These are phyloP conservation scores for Pelochelys cantorii DNA, from an alignment of 2,797 vertebrate genomes.

Conservation along the genomic window DNA sequence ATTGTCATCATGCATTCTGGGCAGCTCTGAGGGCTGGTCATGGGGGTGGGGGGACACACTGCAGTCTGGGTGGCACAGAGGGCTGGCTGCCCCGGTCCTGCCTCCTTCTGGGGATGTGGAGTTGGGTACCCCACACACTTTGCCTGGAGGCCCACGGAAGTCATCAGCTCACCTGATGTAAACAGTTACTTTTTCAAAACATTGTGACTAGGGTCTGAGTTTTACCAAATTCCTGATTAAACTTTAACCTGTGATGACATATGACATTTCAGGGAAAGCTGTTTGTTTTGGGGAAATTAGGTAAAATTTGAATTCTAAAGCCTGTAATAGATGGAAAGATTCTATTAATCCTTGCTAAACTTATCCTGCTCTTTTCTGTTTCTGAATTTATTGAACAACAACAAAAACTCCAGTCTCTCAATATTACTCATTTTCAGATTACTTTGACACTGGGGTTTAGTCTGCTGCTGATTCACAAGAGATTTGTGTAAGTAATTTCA, in stretches of 20 bases:
- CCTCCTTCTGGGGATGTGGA: too few species aligned
- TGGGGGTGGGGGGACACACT: too few species aligned
- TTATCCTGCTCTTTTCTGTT: background rate
- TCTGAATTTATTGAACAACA: rapidly evolving
- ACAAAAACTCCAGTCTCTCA: background rate
- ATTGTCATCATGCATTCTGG: too few species aligned
- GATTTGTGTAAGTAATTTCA: background rate
- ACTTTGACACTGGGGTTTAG: background rate
- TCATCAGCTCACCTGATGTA: too few species aligned
- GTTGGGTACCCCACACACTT: too few species aligned
- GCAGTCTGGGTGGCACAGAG: too few species aligned
- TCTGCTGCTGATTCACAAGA: background rate
- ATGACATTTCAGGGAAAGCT: background rate
- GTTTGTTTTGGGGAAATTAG: background rate
- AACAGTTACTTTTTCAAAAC: too few species aligned
- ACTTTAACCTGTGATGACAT: background rate
- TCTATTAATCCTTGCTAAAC: background rate
- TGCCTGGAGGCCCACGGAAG: too few species aligned
- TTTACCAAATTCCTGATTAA: background rate
- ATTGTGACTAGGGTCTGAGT: too few species aligned
- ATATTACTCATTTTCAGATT: background rate
- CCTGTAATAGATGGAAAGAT: background rate
- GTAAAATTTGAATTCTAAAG: constrained; percentile 5
- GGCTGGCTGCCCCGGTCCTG: too few species aligned
- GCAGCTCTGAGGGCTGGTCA: too few species aligned